phyloP scores from a whole-genome alignment of 2,113 vertebrate genomes.

The Anhinga rufa region DNA sequence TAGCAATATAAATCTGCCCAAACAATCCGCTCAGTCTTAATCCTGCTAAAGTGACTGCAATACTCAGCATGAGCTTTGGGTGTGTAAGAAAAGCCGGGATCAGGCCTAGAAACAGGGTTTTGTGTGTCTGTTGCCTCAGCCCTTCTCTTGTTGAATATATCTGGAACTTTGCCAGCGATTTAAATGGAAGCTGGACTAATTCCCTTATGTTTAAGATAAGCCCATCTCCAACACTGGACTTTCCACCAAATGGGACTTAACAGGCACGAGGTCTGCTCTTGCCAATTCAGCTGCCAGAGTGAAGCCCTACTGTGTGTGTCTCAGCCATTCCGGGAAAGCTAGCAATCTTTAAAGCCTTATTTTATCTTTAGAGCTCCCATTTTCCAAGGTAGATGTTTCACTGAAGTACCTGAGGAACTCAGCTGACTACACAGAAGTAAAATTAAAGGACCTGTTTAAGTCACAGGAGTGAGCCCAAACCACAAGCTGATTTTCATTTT shows the following conservation, averaged over 20 bases:
- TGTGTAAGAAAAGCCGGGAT: constrained; percentile 11
- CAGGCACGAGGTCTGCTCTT: not conserved
- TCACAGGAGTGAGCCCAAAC: not conserved
- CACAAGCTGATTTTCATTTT: not conserved
- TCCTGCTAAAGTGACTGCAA: constrained; percentile 47
- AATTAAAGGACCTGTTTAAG: not conserved
- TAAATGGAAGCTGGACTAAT: constrained; percentile 33
- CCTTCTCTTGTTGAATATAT: not conserved
- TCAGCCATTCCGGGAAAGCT: not conserved
- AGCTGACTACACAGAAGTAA: not conserved
- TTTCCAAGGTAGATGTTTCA: not conserved
- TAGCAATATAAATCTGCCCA: constrained; percentile 15
- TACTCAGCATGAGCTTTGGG: constrained; percentile 26
- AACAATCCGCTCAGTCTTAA: constrained; percentile 18
- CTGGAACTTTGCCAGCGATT: constrained; percentile 23
- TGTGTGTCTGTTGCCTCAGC: constrained; percentile 35
- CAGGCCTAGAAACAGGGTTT: constrained; percentile 18
- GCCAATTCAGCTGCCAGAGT: not conserved
- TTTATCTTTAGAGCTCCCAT: not conserved
- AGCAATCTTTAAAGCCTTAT: not conserved
- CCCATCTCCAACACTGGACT: not conserved
- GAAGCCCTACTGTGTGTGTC: not conserved
- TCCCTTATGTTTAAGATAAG: constrained; percentile 16
- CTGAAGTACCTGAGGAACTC: not conserved
- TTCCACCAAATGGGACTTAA: not conserved